Percentiles rank a stretch among this genome's conserved stretches.
Evolutionary conservation across 2,888 invertebrate genomes (phyloP).

Genomic region (Julus scandinavius): DNA sequence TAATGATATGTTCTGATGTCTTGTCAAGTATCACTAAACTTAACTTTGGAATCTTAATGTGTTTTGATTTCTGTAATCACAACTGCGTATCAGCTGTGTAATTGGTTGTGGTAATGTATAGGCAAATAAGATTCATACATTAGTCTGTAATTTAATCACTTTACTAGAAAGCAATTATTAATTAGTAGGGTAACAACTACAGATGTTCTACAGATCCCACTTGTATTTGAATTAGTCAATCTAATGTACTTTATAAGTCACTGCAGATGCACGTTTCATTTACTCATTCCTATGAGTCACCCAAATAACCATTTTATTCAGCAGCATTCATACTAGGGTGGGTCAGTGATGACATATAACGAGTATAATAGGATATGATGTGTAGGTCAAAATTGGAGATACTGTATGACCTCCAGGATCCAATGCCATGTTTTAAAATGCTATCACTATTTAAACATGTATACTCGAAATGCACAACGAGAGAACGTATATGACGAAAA

Average conservation of each 20-base stretch:
- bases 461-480: not conserved
- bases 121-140: not conserved
- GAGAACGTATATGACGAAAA: not conserved
- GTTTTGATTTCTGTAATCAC: not conserved
- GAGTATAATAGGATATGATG: not conserved
- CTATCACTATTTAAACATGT: not conserved
- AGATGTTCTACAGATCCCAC: not conserved
- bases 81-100: not conserved
- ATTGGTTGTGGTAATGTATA: not conserved
- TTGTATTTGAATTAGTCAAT: not conserved
- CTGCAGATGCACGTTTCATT: not conserved
- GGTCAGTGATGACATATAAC: conserved; percentile 12
- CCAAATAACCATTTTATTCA: not conserved
- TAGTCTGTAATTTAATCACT: not conserved
- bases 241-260: not conserved
- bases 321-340: not conserved
- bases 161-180: not conserved
- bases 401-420: not conserved
- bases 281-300: not conserved
- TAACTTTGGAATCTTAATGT: conserved; percentile 12
- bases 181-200: not conserved
- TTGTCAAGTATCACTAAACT: not conserved
- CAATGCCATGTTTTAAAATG: not conserved
- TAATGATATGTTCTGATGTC: not conserved
- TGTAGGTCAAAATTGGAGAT: not conserved